phyloP scores from a whole-genome alignment of 2,888 invertebrate genomes.

The Euzophera pinguis region DNA sequence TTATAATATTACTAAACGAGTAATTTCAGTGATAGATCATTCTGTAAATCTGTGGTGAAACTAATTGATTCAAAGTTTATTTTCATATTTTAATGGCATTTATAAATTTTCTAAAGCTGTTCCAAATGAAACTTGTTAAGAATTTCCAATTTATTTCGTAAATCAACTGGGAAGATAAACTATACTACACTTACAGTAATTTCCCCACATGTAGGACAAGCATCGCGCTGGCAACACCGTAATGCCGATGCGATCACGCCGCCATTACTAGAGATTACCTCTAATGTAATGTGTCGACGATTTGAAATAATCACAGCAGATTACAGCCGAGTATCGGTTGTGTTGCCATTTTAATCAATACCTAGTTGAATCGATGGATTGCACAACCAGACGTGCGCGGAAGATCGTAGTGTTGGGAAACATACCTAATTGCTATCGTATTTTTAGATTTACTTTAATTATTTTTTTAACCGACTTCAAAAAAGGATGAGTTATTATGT shows the following conservation, averaged over 20 bases:
- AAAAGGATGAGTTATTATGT: too few species aligned
- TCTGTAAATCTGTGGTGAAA: too few species aligned
- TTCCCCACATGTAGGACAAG: background rate
- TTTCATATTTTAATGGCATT: too few species aligned
- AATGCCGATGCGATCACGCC: slow-evolving; percentile 36
- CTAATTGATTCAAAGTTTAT: too few species aligned
- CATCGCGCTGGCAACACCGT: slow-evolving; percentile 2
- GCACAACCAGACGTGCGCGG: slow-evolving; percentile 13
- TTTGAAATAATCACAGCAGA: slow-evolving; percentile 75
- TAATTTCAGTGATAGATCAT: too few species aligned
- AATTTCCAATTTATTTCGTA: background rate
- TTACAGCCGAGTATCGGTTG: slow-evolving; percentile 51
- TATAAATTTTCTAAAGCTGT: too few species aligned
- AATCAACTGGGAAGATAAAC: background rate
- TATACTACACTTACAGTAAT: background rate
- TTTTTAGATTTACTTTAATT: background rate
- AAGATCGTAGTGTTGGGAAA: background rate
- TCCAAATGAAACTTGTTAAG: background rate
- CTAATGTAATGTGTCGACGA: slow-evolving; percentile 73
- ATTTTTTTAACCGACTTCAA: too few species aligned
- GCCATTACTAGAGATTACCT: slow-evolving; percentile 71
- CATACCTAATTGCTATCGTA: background rate
- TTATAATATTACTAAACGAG: too few species aligned
- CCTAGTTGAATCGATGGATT: slow-evolving; percentile 29
- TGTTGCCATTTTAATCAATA: slow-evolving; percentile 62